Evolutionary conservation across 2,113 vertebrate genomes (phyloP).

Genomic region (Rhegmatorhina hoffmannsi): DNA sequence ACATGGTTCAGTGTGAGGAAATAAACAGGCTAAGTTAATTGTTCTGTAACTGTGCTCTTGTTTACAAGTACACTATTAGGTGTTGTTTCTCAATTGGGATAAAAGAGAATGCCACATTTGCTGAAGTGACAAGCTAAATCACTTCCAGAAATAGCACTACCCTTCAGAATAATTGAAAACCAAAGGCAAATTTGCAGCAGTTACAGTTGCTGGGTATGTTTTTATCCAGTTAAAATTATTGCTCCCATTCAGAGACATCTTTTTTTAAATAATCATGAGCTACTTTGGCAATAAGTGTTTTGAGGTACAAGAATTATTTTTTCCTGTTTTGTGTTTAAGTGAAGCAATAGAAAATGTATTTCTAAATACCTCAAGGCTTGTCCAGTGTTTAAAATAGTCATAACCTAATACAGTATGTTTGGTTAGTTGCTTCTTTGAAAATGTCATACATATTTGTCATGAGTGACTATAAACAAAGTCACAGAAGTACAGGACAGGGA

Average conservation of each 20-base stretch:
- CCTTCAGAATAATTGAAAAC: background rate
- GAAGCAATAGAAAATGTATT: background rate
- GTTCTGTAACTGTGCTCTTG: background rate
- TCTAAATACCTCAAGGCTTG: background rate
- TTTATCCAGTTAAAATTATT: background rate
- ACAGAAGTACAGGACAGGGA: background rate
- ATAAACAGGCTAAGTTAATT: background rate
- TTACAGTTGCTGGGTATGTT: background rate
- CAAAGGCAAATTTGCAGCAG: background rate
- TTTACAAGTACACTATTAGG: background rate
- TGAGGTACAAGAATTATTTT: background rate
- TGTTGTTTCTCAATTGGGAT: background rate
- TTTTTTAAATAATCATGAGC: background rate
- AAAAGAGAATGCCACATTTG: background rate
- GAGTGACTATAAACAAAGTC: background rate
- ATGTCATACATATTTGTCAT: background rate
- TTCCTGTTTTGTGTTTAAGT: background rate
- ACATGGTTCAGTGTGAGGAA: background rate
- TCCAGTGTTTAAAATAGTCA: background rate
- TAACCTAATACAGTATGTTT: background rate
- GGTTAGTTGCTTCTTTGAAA: background rate
- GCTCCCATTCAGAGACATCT: fast-evolving
- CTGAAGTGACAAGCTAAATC: background rate
- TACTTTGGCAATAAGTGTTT: background rate
- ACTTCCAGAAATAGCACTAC: background rate